phyloP scores from a whole-genome alignment of 1,140 invertebrate genomes.

The Sinella curviseta region DNA sequence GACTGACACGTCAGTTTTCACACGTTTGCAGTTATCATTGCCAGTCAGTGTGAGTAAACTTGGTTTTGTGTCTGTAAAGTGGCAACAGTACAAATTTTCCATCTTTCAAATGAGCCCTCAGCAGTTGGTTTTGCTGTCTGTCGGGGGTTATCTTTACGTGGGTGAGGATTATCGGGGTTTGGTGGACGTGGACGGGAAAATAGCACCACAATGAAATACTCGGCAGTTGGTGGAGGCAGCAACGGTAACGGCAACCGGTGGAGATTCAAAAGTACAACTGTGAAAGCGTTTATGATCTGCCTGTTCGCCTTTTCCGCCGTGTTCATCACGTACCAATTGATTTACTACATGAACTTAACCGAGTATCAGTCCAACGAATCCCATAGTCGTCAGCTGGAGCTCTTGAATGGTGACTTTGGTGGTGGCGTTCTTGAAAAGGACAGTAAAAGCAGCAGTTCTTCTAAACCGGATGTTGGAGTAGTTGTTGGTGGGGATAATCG shows the following conservation, averaged over 20 bases:
- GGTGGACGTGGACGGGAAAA: no score
- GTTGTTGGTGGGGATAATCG: not conserved
- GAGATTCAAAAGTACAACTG: slow-evolving; percentile 3
- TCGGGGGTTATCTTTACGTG: no score
- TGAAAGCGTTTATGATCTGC: slow-evolving; percentile 35
- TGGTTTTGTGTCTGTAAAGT: no score
- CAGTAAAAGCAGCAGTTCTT: not conserved
- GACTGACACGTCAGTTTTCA: no score
- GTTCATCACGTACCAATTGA: slow-evolving; percentile 44
- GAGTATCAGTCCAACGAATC: slow-evolving; percentile 32
- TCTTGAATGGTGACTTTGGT: not conserved
- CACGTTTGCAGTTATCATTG: no score
- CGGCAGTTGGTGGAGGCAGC: not conserved
- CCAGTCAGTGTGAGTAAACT: no score
- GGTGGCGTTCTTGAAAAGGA: no score
- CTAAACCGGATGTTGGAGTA: not conserved
- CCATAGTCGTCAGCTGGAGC: not conserved
- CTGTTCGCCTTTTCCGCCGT: slow-evolving; percentile 39
- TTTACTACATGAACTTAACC: slow-evolving; percentile 38
- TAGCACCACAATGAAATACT: slow-evolving; percentile 4
- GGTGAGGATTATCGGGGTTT: no score
- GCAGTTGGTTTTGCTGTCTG: not conserved
- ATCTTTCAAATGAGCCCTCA: no score
- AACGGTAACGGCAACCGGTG: not conserved
- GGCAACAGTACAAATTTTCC: no score